Conservation (phyloP, 2,888 invertebrate species). For the Oscheius sp. region DNA sequence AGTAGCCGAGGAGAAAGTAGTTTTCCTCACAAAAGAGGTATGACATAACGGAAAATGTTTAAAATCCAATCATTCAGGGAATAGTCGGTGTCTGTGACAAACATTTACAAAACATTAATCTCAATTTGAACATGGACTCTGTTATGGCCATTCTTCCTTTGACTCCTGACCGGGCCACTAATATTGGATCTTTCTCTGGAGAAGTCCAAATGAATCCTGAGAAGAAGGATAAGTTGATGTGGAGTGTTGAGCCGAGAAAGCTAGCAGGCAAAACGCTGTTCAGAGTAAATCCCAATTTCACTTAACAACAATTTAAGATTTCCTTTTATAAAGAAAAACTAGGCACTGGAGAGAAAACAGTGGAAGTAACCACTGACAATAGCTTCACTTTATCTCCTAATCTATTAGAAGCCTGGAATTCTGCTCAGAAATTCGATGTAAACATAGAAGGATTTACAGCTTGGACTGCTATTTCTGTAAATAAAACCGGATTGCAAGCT, state of each 20-base stretch:
- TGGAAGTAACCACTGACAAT: slow-evolving; percentile 46
- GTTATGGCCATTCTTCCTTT: slow-evolving; percentile 14
- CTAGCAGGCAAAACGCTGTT: slow-evolving; percentile 43
- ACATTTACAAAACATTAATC: slow-evolving; percentile 36
- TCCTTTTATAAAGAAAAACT: slow-evolving; percentile 46
- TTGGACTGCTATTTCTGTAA: slow-evolving; percentile 55
- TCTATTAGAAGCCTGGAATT: slow-evolving; percentile 60
- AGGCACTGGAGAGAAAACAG: slow-evolving; percentile 37
- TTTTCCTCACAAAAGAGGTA: slow-evolving; percentile 60
- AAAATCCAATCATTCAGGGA: no score
- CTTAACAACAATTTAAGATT: slow-evolving; percentile 25
- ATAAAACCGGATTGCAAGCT: slow-evolving; percentile 62
- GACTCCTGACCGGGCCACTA: slow-evolving; percentile 13
- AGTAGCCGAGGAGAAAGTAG: slow-evolving; percentile 55
- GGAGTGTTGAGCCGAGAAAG: slow-evolving; percentile 49
- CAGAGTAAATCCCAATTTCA: slow-evolving; percentile 38
- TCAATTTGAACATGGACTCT: not conserved
- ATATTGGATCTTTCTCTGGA: slow-evolving; percentile 26
- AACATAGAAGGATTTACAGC: slow-evolving; percentile 59
- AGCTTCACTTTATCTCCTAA: slow-evolving; percentile 51
- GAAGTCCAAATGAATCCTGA: slow-evolving; percentile 45
- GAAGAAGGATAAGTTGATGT: slow-evolving; percentile 50
- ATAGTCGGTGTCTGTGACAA: slow-evolving; percentile 59
- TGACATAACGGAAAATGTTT: no score
- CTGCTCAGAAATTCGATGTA: slow-evolving; percentile 66